phyloP scores from a whole-genome alignment of 1,140 invertebrate genomes.

The Cydia fagiglandana region DNA sequence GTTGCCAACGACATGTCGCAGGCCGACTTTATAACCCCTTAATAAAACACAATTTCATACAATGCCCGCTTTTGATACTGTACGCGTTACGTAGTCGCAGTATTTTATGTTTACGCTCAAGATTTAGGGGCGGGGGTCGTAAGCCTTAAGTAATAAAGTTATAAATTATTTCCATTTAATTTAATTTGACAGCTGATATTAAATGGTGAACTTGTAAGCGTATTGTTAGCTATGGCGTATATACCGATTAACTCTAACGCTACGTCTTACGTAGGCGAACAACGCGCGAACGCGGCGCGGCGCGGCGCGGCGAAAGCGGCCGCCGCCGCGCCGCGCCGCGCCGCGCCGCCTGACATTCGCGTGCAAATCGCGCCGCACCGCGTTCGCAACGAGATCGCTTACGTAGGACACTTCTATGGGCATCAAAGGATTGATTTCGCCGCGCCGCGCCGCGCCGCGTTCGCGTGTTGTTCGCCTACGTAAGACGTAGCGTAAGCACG shows the following conservation, averaged over 20 bases:
- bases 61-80: conserved; percentile 59
- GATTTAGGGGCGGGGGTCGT: conserved; percentile 67
- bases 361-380: too few relatives aligned
- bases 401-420: too few relatives aligned
- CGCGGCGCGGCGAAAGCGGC: too few relatives aligned
- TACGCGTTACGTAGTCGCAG: conserved; percentile 56
- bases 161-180: conserved; percentile 77
- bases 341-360: too few relatives aligned
- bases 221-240: conserved; percentile 40
- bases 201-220: conserved; percentile 56
- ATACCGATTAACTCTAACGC: conserved; percentile 67
- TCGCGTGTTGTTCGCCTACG: too few relatives aligned
- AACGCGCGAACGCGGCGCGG: too few relatives aligned
- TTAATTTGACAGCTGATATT: conserved; percentile 73
- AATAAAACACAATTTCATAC: conserved; percentile 77
- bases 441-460: too few relatives aligned
- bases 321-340: too few relatives aligned
- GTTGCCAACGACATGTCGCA: conserved; percentile 72
- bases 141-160: conserved; percentile 70
- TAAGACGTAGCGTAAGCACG: too few relatives aligned
- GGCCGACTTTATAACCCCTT: conserved; percentile 74
- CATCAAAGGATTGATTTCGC: too few relatives aligned
- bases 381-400: too few relatives aligned
- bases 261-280: too few relatives aligned
- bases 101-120: conserved; percentile 69